A percentile compares a stretch with the other conserved stretches of the same genome.
These are phyloP conservation scores for Aphidius ervi DNA, from an alignment of 1,140 invertebrate genomes.

Conservation along the genomic window DNA sequence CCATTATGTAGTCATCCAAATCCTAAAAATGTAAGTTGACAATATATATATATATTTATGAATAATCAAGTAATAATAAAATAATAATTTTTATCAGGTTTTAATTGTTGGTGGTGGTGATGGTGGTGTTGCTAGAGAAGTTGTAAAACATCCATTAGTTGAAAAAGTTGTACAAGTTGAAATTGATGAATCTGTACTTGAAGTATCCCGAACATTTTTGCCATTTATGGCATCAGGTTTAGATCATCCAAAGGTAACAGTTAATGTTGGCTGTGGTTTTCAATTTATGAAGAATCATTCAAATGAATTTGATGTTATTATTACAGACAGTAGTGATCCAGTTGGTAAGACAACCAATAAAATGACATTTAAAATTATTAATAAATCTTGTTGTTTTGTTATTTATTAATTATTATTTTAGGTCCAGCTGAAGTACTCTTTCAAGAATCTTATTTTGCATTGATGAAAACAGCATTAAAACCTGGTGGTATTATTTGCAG, in stretches of 20 bases:
- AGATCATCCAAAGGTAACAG: slow-evolving; percentile 73
- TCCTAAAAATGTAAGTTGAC: slow-evolving; percentile 73
- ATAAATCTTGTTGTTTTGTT: slow-evolving; percentile 2
- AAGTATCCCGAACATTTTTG: slow-evolving; percentile 84
- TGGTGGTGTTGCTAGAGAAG: slow-evolving; percentile 92
- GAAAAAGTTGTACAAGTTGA: slow-evolving; percentile 82
- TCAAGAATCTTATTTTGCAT: slow-evolving; percentile 81
- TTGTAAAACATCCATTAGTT: slow-evolving; percentile 88
- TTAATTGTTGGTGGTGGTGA: slow-evolving; percentile 97
- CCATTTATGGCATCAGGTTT: slow-evolving; percentile 89
- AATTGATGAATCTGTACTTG: slow-evolving; percentile 90
- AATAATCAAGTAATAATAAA: not conserved
- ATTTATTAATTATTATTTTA: slow-evolving; percentile 26
- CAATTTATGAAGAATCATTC: slow-evolving; percentile 87
- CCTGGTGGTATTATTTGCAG: slow-evolving; percentile 88
- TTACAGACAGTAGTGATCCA: slow-evolving; percentile 97
- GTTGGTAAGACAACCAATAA: slow-evolving; percentile 63
- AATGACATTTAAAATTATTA: not conserved
- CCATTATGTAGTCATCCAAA: slow-evolving; percentile 87
- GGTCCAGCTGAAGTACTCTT: slow-evolving; percentile 70
- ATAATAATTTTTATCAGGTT: slow-evolving; percentile 51
- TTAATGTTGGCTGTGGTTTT: slow-evolving; percentile 91
- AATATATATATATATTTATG: slow-evolving; percentile 2
- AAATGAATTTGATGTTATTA: slow-evolving; percentile 92
- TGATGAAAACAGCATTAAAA: slow-evolving; percentile 79